phyloP scores from a whole-genome alignment of 1,140 invertebrate species.

The Ceratina japonica region DNA sequence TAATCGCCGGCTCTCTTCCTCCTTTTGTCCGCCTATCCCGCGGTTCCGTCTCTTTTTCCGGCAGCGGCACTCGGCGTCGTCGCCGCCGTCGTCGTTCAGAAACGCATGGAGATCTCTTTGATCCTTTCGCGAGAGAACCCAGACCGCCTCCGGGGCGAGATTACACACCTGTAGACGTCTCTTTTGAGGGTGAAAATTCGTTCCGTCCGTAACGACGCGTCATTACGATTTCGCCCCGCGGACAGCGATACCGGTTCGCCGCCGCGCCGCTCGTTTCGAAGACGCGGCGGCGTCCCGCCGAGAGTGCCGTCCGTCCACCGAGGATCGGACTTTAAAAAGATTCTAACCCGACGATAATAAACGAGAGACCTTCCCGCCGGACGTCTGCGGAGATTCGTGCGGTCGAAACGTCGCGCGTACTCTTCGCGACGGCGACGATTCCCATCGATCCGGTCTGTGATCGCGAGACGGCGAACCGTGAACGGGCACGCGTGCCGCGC shows the following conservation, averaged over 20 bases:
- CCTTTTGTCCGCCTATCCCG: neutral
- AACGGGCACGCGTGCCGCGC: no score
- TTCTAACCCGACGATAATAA: no score
- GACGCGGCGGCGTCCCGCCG: neutral
- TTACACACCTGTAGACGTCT: conserved; percentile 53
- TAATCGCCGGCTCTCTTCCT: conserved; percentile 8
- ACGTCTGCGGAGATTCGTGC: no score
- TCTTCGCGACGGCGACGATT: no score
- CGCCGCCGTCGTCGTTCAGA: conserved; percentile 8
- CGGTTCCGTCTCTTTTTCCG: neutral
- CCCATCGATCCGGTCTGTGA: no score
- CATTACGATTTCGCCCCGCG: conserved; percentile 54
- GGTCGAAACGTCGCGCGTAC: no score
- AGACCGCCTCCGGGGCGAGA: conserved; percentile 44
- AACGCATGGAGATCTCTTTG: conserved; percentile 53
- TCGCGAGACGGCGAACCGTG: no score
- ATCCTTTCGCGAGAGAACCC: conserved; percentile 44
- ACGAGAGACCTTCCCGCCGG: no score
- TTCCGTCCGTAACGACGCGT: conserved; percentile 55
- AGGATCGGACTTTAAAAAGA: neutral
- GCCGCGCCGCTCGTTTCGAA: neutral
- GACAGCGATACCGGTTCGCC: neutral
- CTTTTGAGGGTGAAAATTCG: conserved; percentile 61
- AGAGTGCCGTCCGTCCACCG: neutral
- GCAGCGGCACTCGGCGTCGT: neutral